phyloP scores from a whole-genome alignment of 2,888 invertebrate species.

The Orgyia antiqua region DNA sequence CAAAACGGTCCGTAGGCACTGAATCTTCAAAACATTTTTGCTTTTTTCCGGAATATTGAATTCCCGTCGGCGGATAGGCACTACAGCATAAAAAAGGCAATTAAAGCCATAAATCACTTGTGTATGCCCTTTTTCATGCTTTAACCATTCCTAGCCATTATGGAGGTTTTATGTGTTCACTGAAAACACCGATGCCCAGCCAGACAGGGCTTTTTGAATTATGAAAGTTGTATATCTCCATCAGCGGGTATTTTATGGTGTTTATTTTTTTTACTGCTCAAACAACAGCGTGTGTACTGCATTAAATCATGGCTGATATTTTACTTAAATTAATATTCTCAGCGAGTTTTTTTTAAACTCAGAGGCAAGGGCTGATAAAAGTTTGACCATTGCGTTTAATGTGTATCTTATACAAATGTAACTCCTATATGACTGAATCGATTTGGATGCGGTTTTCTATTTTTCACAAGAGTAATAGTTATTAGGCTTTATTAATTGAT shows the following conservation, averaged over 20 bases:
- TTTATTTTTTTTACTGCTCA: slow-evolving; percentile 54
- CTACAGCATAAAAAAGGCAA: slow-evolving; percentile 57
- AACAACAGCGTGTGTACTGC: slow-evolving; percentile 49
- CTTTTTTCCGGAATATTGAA: slow-evolving; percentile 67
- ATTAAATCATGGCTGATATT: slow-evolving; percentile 54
- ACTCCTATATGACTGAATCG: too few species aligned
- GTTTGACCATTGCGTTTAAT: too few species aligned
- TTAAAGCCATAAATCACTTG: slow-evolving; percentile 70
- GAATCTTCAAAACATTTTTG: slow-evolving; percentile 36
- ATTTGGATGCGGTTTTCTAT: too few species aligned
- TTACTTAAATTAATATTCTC: slow-evolving; percentile 47
- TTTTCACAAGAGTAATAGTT: too few species aligned
- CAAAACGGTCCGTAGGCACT: slow-evolving; percentile 33
- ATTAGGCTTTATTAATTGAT: too few species aligned
- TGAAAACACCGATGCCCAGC: slow-evolving; percentile 40
- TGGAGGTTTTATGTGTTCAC: slow-evolving; percentile 50
- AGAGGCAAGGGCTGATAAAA: too few species aligned
- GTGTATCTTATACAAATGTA: too few species aligned
- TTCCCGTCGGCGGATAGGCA: slow-evolving; percentile 42
- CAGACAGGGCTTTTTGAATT: slow-evolving; percentile 65
- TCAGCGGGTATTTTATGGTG: slow-evolving; percentile 54
- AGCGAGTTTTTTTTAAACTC: slow-evolving; percentile 28
- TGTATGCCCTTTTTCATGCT: slow-evolving; percentile 41
- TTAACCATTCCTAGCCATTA: slow-evolving; percentile 46
- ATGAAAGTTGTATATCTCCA: slow-evolving; percentile 71